Base-by-base conservation (phyloP, 2,113 vertebrate species). In the Planiliza haematocheilus region DNA sequence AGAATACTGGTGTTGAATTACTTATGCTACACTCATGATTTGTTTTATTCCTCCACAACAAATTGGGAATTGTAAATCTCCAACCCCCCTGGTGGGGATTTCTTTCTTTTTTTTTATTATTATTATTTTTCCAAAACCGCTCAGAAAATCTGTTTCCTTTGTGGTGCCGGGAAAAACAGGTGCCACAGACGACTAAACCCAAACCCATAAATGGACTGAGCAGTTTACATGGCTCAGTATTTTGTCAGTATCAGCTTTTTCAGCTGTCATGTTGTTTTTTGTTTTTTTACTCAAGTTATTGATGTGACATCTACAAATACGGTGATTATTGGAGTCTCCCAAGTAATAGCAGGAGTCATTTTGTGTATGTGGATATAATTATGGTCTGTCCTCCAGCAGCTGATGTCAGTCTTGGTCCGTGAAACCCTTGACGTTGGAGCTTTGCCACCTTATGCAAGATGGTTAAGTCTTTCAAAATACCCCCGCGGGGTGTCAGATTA, bases 301-400 rank as follows among this genome's bases (percentile, higher is more conserved):
- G 30, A 59, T 64, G 71, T 41, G 59, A 67, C 74, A 42, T 70
- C 74, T 30, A 68, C 62, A 55, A 50, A 76, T 63, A 61, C 69
- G 82, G 76, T 86, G 81, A 82, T 84, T 73, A 82, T 77, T 84
- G 79, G 78, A 67, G 42, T 45, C 20, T 63, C 50, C 66, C n/a
- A 36, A 46, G 39, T 64, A 68, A 50, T 59, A 62, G 53, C 48
- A 38, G 70, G 74, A 30, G 24, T 61, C 48, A 38, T 55, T 16
- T 45, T 63, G 56, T 81, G 70, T 34, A 74, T 78, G 73, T 51
- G 80, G 85, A 70, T 74, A 74, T 59, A 60, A 63, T 72, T 53
- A 49, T 24, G 56, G 34, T 68, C 57, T 65, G 51, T 67, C 57
- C 45, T 74, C 72, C 66, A 76, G 41, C 67, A 68, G 72, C 52